Evolutionary conservation across 1,140 invertebrate species (phyloP).

Genomic region (Platyscapa corneri): DNA sequence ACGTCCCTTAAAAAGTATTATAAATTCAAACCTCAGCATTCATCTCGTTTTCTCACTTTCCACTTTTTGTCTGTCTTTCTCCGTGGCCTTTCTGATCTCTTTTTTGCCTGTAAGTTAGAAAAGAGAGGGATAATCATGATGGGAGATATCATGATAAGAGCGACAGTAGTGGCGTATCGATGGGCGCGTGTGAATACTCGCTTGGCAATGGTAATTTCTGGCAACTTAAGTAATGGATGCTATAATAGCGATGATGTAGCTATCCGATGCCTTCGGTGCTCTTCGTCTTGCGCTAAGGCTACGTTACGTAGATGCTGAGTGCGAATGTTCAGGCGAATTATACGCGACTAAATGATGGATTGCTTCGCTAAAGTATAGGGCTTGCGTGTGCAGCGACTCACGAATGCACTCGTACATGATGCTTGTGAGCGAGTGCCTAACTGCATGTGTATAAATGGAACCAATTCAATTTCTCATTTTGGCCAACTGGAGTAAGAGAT

Average conservation of each 20-base stretch:
- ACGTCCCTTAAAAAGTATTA: background rate
- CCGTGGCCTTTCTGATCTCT: background rate
- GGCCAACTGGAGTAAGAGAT: background rate
- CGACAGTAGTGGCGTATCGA: too few relatives aligned
- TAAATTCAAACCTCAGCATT: too few relatives aligned
- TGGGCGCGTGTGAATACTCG: background rate
- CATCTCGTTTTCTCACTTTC: background rate
- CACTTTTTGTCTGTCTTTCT: background rate
- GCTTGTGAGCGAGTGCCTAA: background rate
- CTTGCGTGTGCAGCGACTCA: conserved; percentile 29
- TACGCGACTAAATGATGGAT: conserved; percentile 65
- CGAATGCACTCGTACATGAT: conserved; percentile 7
- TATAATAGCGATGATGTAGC: conserved; percentile 36
- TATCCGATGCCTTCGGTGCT: background rate
- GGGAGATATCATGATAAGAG: background rate
- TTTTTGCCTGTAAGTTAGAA: background rate
- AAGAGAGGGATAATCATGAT: background rate
- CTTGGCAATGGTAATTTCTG: conserved; percentile 7
- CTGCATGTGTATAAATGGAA: background rate
- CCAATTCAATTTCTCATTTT: conserved; percentile 50
- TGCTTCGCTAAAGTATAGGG: conserved; percentile 28
- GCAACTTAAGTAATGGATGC: conserved; percentile 43
- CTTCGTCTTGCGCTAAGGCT: background rate
- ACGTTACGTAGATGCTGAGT: background rate
- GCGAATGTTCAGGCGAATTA: conserved; percentile 57